Evolutionary conservation across 1,140 invertebrate species (phyloP).

Genomic region (Tribolium madens): DNA sequence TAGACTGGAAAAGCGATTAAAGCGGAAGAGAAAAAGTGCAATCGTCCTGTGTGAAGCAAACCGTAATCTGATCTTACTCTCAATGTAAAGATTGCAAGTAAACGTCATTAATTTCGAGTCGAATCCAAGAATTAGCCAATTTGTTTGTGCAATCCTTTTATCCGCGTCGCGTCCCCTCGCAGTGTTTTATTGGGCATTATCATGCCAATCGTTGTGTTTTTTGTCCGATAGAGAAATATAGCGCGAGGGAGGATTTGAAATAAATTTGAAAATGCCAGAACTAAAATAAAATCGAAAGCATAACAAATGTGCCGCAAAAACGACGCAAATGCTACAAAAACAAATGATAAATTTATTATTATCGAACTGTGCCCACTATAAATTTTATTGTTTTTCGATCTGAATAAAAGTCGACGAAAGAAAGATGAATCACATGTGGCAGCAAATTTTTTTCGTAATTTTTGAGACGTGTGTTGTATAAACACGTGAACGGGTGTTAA

Average conservation of each 20-base stretch:
- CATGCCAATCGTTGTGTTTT: constrained; percentile 53
- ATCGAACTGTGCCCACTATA: constrained; percentile 50
- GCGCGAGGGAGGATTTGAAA: constrained; percentile 52
- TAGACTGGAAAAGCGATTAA: constrained; percentile 49
- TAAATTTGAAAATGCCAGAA: constrained; percentile 54
- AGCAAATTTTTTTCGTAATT: background rate
- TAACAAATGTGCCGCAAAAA: constrained; percentile 61
- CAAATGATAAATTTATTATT: constrained; percentile 62
- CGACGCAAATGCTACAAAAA: constrained; percentile 57
- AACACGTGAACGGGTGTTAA: constrained; percentile 34
- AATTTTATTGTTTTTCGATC: constrained; percentile 53
- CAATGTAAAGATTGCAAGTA: constrained; percentile 50
- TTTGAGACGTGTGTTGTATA: background rate
- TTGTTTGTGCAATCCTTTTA: constrained; percentile 59
- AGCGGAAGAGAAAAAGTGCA: constrained; percentile 48
- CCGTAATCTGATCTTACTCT: constrained; percentile 51
- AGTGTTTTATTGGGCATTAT: constrained; percentile 58
- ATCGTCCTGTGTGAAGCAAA: constrained; percentile 38
- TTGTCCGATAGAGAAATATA: constrained; percentile 57
- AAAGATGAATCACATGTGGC: background rate
- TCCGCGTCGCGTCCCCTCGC: constrained; percentile 46
- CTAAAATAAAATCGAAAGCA: constrained; percentile 58
- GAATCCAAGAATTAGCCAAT: constrained; percentile 59
- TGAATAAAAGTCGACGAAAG: constrained; percentile 7
- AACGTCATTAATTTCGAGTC: constrained; percentile 55